Evolutionary conservation across 1,140 invertebrate genomes (phyloP), one percentile per base, ranked within the genome.

Genomic region (Pseudomyrmex concolor): DNA sequence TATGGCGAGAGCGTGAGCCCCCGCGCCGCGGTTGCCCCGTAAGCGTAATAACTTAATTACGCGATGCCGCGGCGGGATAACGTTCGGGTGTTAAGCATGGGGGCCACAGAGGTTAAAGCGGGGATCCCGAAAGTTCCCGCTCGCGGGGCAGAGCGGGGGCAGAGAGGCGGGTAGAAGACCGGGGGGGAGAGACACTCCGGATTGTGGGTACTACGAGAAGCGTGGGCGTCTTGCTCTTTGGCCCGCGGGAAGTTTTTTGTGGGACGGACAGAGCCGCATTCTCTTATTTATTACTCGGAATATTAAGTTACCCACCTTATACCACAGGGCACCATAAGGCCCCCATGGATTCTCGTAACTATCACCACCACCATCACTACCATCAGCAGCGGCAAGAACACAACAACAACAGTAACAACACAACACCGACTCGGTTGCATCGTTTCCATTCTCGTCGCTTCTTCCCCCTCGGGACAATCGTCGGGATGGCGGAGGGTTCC

Each of bases 241-340:
- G 89, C 87, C 89, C 86, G 89, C 85, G 76, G 88, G 88, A 74
- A 85, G 81, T 73, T 89, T 89, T 89, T 89, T 89, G 87, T 89
- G 88, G 88, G 87, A 84, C 88, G 88, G 88, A 89, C 88, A 89
- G 88, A 89, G 87, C 89, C 83, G 89, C 89, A 89, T 90, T 90
- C 89, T 88, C 89, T 90, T 90, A 90, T 90, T 90, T 90, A 90
- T 90, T 90, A 86, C 89, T 83, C 87, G 89, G 89, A 90, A 90
- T 90, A 90, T 90, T 90, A 90, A 90, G 89, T 90, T 90, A 90
- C 89, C 89, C 85, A 86, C 89, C 86, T 88, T 90, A 80, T 80
- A 90, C 89, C 89, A 90, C 84, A 84, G 84, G 83, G 86, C 85
- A 89, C 84, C 85, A 82, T 50, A 59, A 85, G 88, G 88, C 87